Evolutionary conservation across 2,113 vertebrate genomes (phyloP), one percentile per base, ranked within the genome.

Genomic region (Zosterops borbonicus): DNA sequence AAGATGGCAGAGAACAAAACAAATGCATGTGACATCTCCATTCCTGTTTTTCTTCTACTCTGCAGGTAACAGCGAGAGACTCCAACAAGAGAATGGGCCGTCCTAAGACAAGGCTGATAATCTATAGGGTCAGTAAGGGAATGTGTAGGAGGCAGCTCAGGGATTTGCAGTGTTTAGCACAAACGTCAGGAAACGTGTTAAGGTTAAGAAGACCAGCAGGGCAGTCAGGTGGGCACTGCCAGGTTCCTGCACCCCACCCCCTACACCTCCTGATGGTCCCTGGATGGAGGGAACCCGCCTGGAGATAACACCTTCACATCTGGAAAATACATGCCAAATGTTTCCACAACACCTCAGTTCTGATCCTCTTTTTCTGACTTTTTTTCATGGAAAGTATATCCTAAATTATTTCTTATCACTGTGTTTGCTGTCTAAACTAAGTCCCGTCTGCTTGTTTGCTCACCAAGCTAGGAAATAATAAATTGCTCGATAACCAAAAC

Each of bases 101-200:
- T 12, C 23, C 8, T 19, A 33, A 76, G 59, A 22, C 62, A 42
- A 65, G 71, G 59, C 39, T 59, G 64, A 55, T 84, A 55, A 91
- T 42, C 79, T 83, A 42, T 0, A 55, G 70, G 31, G 60, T 46
- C 49, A 83, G 67, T 14, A 88, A 78, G 55, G 46, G 25, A 86
- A 82, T 2, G 73, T 21, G 92, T 75, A 83, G 90, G 90, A 91
- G 87, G 93, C 64, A 83, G 82, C 87, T 69, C 79, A 77, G 90
- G 71, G 93, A 96, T 92, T 90, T 94, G n/a, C 35, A 77, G 53
- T 22, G 64, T 46, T 68, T 78, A 86, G 76, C 59, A 56, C 56
- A 56, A 90, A 83, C 0, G 1, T 50, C 85, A 93, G 71, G 56
- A 86, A 74, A 92, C 0, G 16, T 37, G 79, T 33, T 25, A 29